Base-by-base conservation (phyloP, 2,113 vertebrate species). In the Labrus mixtus region DNA sequence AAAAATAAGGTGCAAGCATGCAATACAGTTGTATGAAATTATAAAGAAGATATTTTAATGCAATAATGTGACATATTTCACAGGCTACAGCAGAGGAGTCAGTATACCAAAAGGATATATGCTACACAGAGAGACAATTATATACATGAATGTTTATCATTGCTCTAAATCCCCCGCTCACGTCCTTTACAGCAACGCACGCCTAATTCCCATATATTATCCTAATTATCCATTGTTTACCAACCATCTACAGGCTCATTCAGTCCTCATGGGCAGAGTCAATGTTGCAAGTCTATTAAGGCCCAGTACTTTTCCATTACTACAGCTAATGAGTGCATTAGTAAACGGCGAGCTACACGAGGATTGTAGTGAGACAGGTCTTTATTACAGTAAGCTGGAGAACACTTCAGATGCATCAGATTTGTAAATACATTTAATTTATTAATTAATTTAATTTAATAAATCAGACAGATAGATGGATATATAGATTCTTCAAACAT, bases 141-240 rank as follows among this genome's bases (percentile, higher is more conserved):
- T 54, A 66, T 79, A 33, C 29, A 79, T 83, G 76, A 87, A 76
- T 65, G 57, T 85, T 79, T 63, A 81, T 73, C 51, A 46, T 68
- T 36, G 78, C 53, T 73, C 48, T 41, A 87, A 83, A 85, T 89
- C 76, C 85, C 73, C 55, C 46, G 79, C 62, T 69, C 62, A 46
- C 46, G 50, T 86, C 73, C 76, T 87, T 89, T 81, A 84, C 62
- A 85, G 53, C 76, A 69, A 73, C 85, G 87, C 72, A 75, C 0
- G 46, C 23, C 48, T 66, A 90, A 90, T 84, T 88, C 86, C 66
- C 67, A 75, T 87, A 80, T 62, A 91, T 93, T 85, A 90, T 75
- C 78, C 72, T 78, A 84, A 89, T 87, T 79, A 90, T 76, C 82
- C 76, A 82, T 77, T 90, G 83, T 92, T 89, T 86, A 89, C 84